Base-by-base conservation (phyloP, 2,113 vertebrate species). In the Campylomormyrus numenius region DNA sequence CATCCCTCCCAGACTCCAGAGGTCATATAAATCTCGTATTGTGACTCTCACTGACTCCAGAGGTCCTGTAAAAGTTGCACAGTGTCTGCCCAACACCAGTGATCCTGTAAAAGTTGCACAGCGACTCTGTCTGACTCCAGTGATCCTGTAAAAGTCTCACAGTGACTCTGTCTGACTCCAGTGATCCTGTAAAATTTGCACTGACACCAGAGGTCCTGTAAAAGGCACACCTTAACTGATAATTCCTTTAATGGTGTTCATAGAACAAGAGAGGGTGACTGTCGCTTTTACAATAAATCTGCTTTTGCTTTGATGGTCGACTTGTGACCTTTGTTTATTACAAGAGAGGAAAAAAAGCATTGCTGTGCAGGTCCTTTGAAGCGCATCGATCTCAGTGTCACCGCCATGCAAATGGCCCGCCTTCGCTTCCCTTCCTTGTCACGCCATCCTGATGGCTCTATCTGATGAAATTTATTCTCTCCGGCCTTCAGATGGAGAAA, bases 331-430 rank as follows among this genome's bases (percentile, higher is more conserved):
- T 52, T 90, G 42, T 87, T 52, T 53, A 35, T 90, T 50, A 35
- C 84, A 48, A 86, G 49, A 87, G n/a, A 45, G 45, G n/a, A 7
- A 49, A 66, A 88, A 62, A 89, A 50, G 88, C 6, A 45, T 27
- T 1, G 17, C 15, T 42, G 10, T 49, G 49, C 49, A 46, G 49
- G 31, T 85, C 50, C 83, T 70, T 53, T 84, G 27, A 56, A 90
- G 92, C 53, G 17, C 92, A 93, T 93, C 90, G 93, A 94, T 93
- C 91, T 56, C 88, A 88, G 91, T 94, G 92, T 91, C 92, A 92
- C 70, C 52, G 31, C 88, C 90, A 93, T 94, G 92, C 88, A 93
- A 94, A 92, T 91, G 80, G 53, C 50, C 58, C 56, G 90, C 87
- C 87, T 84, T 92, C 80, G 90, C 90, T 89, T 91, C 91, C 87